Evolutionary conservation across 2,797 vertebrate genomes (phyloP), one percentile per base, ranked within the genome.

Genomic region (Hephaestus fuliginosus): DNA sequence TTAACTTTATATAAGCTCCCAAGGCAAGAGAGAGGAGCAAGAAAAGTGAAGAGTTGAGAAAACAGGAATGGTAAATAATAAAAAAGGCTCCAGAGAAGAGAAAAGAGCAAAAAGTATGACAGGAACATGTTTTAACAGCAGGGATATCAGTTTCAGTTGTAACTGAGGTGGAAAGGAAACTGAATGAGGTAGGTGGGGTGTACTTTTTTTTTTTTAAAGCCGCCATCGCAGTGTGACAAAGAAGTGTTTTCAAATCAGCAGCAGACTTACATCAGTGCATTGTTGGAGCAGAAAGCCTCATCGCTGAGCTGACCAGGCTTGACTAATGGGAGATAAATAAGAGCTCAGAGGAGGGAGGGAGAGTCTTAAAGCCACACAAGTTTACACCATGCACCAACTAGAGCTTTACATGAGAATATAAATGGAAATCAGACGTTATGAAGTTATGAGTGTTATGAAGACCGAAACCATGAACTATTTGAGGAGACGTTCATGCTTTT

Each of bases 311-410:
- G 81, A 91, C 36, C 80, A 83, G 78, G 51, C 89, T 64, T 90
- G 88, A 90, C 91, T 92, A 91, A 92, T 89, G 73, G 53, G 82
- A 74, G 70, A 86, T 78, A 88, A 91, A 88, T 82, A 77, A 63
- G 73, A 81, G 82, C 82, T 82, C 52, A 62, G 77, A 55, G 51
- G 63, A 76, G 74, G 60, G 67, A 48, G 48, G 13, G 39, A 48
- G 25, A 39, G 33, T 78, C 60, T 51, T 46, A 74, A 52, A 89
- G 56, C 78, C 63, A 71, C 76, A 70, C 18, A 14, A 49, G 60
- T 62, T 80, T 8, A 51, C 25, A 74, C 15, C 33, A 4, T 68
- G 20, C 46, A 30, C 55, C 30, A 55, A n/a, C 55, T 66, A 14
- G 70, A 67, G 57, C 22, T 57, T 63, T 66, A 77, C 46, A 33